These are phyloP conservation scores for Elegia similella DNA, from an alignment of 2,888 invertebrate genomes.

Conservation along the genomic window DNA sequence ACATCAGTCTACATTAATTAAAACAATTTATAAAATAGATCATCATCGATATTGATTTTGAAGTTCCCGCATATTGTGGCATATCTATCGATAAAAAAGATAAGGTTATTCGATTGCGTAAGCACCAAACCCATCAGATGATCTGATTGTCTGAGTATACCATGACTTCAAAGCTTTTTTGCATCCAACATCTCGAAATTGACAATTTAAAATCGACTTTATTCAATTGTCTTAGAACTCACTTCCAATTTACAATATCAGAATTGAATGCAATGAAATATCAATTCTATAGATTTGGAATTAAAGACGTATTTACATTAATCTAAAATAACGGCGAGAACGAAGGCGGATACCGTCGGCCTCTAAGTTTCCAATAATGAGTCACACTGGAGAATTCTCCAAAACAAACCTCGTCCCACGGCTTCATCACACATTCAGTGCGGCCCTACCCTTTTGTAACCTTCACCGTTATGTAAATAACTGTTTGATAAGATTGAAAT, in stretches of 20 bases:
- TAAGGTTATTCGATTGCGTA: conserved; percentile 32
- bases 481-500: conserved; percentile 15
- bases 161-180: too few species aligned
- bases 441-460: conserved; percentile 21
- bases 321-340: conserved; percentile 18
- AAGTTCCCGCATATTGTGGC: background rate
- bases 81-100: background rate
- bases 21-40: too few species aligned
- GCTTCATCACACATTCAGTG: conserved; percentile 33
- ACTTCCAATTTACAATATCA: too few species aligned
- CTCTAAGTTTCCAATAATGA: conserved; percentile 63
- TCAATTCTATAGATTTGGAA: background rate
- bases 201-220: too few species aligned
- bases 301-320: background rate
- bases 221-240: too few species aligned
- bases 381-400: conserved; percentile 46
- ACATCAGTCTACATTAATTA: too few species aligned
- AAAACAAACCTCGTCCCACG: conserved; percentile 44
- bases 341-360: conserved; percentile 62
- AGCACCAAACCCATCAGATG: conserved; percentile 34
- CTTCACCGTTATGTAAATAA: conserved; percentile 30
- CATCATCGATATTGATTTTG: background rate
- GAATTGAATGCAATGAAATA: background rate
- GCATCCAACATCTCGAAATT: too few species aligned
- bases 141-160: conserved; percentile 25